These are phyloP conservation scores for Malachius bipustulatus DNA, from an alignment of 2,888 invertebrate species.

Conservation along the genomic window DNA sequence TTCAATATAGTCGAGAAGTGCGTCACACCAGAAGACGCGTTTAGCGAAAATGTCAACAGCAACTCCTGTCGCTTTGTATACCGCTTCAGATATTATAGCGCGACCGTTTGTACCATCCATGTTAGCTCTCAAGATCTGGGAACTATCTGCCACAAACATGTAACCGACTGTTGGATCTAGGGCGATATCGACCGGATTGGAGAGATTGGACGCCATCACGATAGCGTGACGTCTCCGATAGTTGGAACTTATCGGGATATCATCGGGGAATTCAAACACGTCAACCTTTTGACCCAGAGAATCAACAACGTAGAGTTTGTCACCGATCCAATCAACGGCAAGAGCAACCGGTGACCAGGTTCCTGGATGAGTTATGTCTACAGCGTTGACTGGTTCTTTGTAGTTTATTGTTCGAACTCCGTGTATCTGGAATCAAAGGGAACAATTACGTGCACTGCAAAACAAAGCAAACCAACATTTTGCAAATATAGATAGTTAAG, in stretches of 20 bases:
- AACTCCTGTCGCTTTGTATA: conserved; percentile 87
- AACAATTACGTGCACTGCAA: too few species aligned
- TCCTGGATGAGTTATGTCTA: conserved; percentile 64
- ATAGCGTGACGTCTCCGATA: conserved; percentile 84
- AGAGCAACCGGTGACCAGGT: conserved; percentile 84
- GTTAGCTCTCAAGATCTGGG: conserved; percentile 72
- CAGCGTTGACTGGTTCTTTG: conserved; percentile 41
- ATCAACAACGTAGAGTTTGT: conserved; percentile 92
- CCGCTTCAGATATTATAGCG: conserved; percentile 80
- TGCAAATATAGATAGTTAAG: too few species aligned
- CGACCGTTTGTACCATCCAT: conserved; percentile 86
- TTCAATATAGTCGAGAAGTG: conserved; percentile 88
- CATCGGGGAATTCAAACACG: conserved; percentile 70
- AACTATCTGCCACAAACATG: conserved; percentile 79
- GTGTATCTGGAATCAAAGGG: too few species aligned
- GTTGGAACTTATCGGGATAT: too few species aligned
- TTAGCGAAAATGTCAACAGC: conserved; percentile 83
- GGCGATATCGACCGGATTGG: conserved; percentile 82
- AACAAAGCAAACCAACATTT: too few species aligned
- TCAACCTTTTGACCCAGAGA: conserved; percentile 88
- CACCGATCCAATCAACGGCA: conserved; percentile 95
- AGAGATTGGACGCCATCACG: conserved; percentile 81
- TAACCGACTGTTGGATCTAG: conserved; percentile 83
- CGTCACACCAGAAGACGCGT: conserved; percentile 94
- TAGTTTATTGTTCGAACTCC: too few species aligned